phyloP scores from a whole-genome alignment of 2,888 invertebrate genomes.

The Lasioglossum zephyrum region DNA sequence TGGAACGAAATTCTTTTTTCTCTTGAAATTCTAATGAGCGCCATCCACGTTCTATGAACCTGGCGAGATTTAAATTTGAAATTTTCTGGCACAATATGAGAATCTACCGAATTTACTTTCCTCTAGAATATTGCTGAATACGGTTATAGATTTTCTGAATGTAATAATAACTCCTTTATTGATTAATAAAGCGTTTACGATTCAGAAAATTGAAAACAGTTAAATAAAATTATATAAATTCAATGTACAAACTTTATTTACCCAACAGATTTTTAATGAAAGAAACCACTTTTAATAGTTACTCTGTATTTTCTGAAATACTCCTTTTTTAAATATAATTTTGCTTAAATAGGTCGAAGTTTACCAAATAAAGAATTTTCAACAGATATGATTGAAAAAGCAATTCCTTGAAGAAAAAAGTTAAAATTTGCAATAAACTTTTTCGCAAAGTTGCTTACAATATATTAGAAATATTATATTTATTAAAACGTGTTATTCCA shows the following conservation, averaged over 20 bases:
- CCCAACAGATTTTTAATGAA: not conserved
- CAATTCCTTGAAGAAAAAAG: not conserved
- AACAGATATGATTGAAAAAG: not conserved
- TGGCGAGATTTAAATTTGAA: conserved; percentile 12
- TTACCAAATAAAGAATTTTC: not conserved
- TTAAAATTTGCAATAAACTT: not conserved
- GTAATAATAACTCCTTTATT: not conserved
- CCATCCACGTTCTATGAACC: not conserved
- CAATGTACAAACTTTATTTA: not conserved
- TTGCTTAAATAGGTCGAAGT: not conserved
- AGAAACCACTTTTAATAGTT: not conserved
- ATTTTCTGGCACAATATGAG: conserved; percentile 3
- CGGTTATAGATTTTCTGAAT: not conserved
- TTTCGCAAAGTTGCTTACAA: not conserved
- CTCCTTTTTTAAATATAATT: not conserved
- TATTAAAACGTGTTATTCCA: not conserved
- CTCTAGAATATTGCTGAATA: not conserved
- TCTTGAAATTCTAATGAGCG: conserved; percentile 9
- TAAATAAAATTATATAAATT: not conserved
- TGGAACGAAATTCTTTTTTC: not conserved
- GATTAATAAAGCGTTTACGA: not conserved
- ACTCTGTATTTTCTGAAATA: not conserved
- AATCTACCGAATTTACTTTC: not conserved
- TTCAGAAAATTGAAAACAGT: not conserved
- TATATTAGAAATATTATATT: not conserved